Conservation (phyloP, 2,113 vertebrate species). For the Pachyramphus minor region DNA sequence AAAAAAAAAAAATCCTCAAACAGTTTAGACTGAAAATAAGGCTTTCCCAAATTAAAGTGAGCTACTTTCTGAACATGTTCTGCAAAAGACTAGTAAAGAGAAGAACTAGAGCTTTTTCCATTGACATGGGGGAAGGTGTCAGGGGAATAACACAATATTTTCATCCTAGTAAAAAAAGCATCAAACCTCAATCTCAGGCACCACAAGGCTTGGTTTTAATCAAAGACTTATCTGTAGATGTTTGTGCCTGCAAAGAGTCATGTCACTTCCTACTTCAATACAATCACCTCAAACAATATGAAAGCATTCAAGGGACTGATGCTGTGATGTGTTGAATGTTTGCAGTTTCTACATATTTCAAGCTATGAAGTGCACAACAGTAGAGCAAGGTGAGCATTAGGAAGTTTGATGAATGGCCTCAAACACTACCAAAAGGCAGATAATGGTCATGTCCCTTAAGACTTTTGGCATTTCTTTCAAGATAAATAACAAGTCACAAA, state of each 20-base stretch:
- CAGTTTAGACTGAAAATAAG: not conserved
- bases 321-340: not conserved
- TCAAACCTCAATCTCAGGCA: not conserved
- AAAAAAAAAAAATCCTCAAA: not conserved
- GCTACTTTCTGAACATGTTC: not conserved
- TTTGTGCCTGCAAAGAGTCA: not conserved
- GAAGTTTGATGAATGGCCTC: not conserved
- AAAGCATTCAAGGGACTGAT: not conserved
- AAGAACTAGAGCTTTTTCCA: not conserved
- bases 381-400: not conserved
- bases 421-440: not conserved
- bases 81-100: not conserved
- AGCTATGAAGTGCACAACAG: not conserved
- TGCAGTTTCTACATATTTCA: not conserved
- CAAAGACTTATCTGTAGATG: not conserved
- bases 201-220: not conserved
- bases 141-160: not conserved
- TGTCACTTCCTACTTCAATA: not conserved
- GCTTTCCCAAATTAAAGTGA: not conserved
- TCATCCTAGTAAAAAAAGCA: not conserved
- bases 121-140: accelerated
- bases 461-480: not conserved
- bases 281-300: not conserved
- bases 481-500: not conserved
- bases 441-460: not conserved